Evolutionary conservation across 2,113 vertebrate genomes (phyloP), one percentile per base, ranked within the genome.

Genomic region (Campylomormyrus tamandua): DNA sequence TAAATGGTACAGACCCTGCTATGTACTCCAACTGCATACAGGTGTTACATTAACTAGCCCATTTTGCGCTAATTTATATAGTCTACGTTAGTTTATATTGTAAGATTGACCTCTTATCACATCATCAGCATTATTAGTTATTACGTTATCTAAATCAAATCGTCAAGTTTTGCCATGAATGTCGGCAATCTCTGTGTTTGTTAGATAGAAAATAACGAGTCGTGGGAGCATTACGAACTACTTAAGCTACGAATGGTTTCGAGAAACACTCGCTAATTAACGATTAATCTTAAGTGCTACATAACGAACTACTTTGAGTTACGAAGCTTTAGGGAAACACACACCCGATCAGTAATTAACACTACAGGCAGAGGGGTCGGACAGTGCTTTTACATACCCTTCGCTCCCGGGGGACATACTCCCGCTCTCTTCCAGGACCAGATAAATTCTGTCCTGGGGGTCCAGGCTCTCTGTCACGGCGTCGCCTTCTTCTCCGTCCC

Each of bases 341-440:
- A 27, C n/a, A 24, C 24, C 58, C 1, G 2, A 62, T 62, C 24
- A 66, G n/a, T 3, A 27, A 66, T 58, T 24, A 58, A 58, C 56
- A 9, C 56, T 24, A 8, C 56, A n/a, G 7, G 2, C 56, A n/a
- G 56, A 56, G 5, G 52, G 19, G 53, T 21, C 5, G 53, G 53
- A 56, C 52, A 17, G 19, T 56, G 35, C 58, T 27, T 11, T 24
- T 5, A 11, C 87, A 90, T 92, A 96, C 96, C 94, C 96, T 95
- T 5, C 96, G 94, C 86, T 98, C 97, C 91, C 97, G 96, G 0
- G 97, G 96, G 11, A 94, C 95, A 88, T 96, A 97, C 83, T 98
- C 97, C 50, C 97, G 93, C 70, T 98, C 97, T 21, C 97, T 95
- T 48, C 97, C 97, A 0, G 97, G 97, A 19, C 97, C 97, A 0